These are phyloP conservation scores for Trichacis sp. DNA, from an alignment of 2,888 invertebrate genomes.

Conservation along the genomic window DNA sequence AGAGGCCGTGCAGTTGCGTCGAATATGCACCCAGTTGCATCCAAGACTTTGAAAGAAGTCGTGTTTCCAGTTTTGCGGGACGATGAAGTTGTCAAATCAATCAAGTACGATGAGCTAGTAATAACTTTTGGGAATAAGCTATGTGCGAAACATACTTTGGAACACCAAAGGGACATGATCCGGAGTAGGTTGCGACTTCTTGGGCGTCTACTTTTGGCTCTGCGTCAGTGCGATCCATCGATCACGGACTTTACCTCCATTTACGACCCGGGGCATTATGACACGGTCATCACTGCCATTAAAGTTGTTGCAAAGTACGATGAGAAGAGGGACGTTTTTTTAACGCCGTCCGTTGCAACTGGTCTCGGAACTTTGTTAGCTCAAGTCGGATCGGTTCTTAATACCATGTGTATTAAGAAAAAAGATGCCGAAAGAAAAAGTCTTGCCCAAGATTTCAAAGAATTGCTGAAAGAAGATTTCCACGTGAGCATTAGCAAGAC, in stretches of 20 bases:
- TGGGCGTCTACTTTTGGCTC: background rate
- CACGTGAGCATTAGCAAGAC: too few relatives aligned
- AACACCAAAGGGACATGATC: conserved; percentile 37
- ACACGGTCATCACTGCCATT: too few relatives aligned
- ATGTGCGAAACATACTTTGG: conserved; percentile 22
- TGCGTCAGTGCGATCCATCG: conserved; percentile 15
- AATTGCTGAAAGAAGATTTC: too few relatives aligned
- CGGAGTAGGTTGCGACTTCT: conserved; percentile 28
- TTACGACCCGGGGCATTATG: conserved; percentile 15
- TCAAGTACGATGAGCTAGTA: conserved; percentile 37
- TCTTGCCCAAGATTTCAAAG: too few relatives aligned
- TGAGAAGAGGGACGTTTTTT: too few relatives aligned
- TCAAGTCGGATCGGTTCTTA: too few relatives aligned
- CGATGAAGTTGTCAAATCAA: conserved; percentile 32
- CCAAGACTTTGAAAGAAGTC: background rate
- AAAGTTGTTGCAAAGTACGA: too few relatives aligned
- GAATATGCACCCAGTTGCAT: background rate
- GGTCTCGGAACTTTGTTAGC: too few relatives aligned
- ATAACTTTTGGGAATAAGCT: conserved; percentile 39
- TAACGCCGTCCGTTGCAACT: too few relatives aligned
- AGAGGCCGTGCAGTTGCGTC: background rate
- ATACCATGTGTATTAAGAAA: too few relatives aligned
- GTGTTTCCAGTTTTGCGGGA: conserved; percentile 38
- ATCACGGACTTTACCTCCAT: conserved; percentile 40
- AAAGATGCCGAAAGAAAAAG: too few relatives aligned